phyloP scores from a whole-genome alignment of 2,113 vertebrate genomes.

The Megaceryle maxima region DNA sequence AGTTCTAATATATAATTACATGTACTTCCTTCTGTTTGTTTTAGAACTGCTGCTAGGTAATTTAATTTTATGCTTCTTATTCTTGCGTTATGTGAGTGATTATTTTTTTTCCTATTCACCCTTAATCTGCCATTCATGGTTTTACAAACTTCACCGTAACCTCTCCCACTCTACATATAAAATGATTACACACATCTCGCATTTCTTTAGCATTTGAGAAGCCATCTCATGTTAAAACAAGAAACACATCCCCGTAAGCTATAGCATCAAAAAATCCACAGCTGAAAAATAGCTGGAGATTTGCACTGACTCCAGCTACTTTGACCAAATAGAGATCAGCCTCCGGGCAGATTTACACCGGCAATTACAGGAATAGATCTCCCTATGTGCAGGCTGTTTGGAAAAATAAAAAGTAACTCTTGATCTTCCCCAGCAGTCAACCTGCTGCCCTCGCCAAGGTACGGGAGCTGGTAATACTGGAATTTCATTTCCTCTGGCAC shows the following conservation, averaged over 20 bases:
- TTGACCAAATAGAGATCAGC: background rate
- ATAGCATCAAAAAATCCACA: background rate
- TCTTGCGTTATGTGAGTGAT: background rate
- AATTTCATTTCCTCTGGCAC: background rate
- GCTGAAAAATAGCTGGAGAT: background rate
- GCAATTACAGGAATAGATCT: background rate
- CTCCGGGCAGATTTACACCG: background rate
- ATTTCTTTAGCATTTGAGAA: background rate
- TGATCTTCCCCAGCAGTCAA: background rate
- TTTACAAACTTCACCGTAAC: background rate
- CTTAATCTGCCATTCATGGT: background rate
- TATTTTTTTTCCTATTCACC: background rate
- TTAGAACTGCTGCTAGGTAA: background rate
- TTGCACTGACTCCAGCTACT: background rate
- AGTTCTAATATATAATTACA: background rate
- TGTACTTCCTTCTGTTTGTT: background rate
- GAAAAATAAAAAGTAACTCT: background rate
- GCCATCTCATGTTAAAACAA: background rate
- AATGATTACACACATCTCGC: background rate
- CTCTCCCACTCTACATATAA: background rate
- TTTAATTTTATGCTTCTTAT: background rate
- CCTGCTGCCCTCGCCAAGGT: background rate
- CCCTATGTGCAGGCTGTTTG: background rate
- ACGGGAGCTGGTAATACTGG: background rate
- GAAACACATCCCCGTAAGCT: background rate